Conservation (phyloP, 2,797 vertebrate genomes). For the Rhynchonycteris naso region DNA sequence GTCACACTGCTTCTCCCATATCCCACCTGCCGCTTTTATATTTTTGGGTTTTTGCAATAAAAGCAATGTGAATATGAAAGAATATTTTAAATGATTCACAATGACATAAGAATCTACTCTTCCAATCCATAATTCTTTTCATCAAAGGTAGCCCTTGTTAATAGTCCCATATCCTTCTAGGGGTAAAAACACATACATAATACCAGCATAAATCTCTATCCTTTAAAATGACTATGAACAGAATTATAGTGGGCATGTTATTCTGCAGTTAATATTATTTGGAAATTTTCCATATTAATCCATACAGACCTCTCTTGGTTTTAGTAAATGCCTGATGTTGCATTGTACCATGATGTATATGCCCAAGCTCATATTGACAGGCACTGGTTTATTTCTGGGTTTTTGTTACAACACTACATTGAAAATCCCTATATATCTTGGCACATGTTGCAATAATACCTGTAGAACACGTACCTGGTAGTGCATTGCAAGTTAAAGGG, state of each 20-base stretch:
- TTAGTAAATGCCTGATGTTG: background rate
- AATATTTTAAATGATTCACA: constrained; percentile 40
- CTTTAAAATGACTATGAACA: background rate
- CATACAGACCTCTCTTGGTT: background rate
- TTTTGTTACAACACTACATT: background rate
- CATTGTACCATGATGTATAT: background rate
- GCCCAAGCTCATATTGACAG: too few relatives aligned
- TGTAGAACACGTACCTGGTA: background rate
- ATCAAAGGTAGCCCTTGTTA: background rate
- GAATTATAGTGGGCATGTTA: background rate
- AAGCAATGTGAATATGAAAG: background rate
- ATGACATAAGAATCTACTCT: background rate
- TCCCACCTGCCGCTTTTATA: background rate
- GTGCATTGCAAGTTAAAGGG: background rate
- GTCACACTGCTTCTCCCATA: background rate
- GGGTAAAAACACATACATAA: background rate
- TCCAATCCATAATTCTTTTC: background rate
- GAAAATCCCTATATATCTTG: background rate
- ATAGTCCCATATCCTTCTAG: background rate
- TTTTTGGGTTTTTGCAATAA: constrained; percentile 16
- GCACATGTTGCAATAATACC: background rate
- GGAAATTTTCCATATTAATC: background rate
- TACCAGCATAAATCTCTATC: background rate
- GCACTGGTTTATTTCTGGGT: background rate
- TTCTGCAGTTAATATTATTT: background rate